These are phyloP conservation scores for Pedetes capensis DNA, from an alignment of 2,113 vertebrate species.

Conservation along the genomic window DNA sequence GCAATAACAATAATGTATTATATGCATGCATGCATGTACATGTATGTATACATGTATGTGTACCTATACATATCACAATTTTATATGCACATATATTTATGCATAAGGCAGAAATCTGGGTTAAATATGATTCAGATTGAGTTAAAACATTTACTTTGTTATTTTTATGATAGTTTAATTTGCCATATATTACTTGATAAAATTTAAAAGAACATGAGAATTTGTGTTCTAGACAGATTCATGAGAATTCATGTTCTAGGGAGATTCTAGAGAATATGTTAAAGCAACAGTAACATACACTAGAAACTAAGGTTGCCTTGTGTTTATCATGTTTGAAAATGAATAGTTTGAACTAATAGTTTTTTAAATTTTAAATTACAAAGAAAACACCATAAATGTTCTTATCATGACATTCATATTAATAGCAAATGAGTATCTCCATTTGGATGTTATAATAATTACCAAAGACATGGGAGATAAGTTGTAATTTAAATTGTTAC, in stretches of 20 bases:
- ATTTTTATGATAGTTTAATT: not conserved
- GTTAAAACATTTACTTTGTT: not conserved
- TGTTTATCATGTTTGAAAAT: not conserved
- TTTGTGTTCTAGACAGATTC: no score
- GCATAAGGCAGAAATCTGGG: not conserved
- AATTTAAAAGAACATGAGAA: not conserved
- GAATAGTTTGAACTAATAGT: not conserved
- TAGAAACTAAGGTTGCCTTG: not conserved
- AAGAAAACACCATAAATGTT: not conserved
- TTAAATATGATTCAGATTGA: not conserved
- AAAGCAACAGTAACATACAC: not conserved
- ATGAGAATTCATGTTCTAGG: no score
- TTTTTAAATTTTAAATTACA: slow-evolving; percentile 36
- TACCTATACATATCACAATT: not conserved
- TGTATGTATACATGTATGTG: not conserved
- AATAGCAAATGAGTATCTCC: not conserved
- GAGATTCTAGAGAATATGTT: not conserved
- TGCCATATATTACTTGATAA: not conserved
- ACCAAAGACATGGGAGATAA: not conserved
- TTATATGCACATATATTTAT: not conserved
- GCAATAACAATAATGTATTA: no score
- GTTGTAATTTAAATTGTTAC: slow-evolving; percentile 36
- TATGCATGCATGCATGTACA: no score
- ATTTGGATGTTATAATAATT: slow-evolving; percentile 6
- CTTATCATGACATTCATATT: not conserved